Conservation (phyloP, 2,797 vertebrate species). For the Clarias fuscus region DNA sequence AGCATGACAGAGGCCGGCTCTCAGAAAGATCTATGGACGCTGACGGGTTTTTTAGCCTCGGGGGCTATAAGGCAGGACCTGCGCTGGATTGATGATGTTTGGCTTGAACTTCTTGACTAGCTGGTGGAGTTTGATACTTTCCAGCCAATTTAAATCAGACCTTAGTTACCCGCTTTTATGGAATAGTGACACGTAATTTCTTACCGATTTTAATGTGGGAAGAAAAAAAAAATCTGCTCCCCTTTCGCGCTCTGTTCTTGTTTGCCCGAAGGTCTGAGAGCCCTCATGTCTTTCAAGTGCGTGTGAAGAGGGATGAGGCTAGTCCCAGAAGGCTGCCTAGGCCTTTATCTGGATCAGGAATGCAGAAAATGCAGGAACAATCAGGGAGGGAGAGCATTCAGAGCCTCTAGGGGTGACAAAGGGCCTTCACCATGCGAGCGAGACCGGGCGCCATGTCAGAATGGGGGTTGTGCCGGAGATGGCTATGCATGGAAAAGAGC, state of each 20-base stretch:
- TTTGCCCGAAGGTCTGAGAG: slow-evolving; percentile 27
- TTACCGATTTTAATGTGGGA: neutral
- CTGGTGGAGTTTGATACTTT: slow-evolving; percentile 29
- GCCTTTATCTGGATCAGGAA: slow-evolving; percentile 80
- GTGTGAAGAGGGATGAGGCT: slow-evolving; percentile 37
- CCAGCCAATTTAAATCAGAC: slow-evolving; percentile 28
- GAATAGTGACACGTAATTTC: neutral
- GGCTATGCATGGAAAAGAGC: slow-evolving; percentile 54
- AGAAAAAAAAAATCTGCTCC: slow-evolving; percentile 23
- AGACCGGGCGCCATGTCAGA: slow-evolving; percentile 44
- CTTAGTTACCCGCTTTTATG: slow-evolving; percentile 11
- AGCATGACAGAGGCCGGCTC: slow-evolving; percentile 63
- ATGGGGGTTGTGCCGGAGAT: slow-evolving; percentile 44
- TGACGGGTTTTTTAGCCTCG: slow-evolving; percentile 48
- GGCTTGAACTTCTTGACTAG: slow-evolving; percentile 39
- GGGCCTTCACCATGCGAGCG: slow-evolving; percentile 65
- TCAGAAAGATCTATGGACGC: slow-evolving; percentile 51
- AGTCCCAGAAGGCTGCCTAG: slow-evolving; percentile 34
- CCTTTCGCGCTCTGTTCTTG: slow-evolving; percentile 47
- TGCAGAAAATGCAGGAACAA: slow-evolving; percentile 85
- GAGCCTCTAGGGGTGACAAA: slow-evolving; percentile 77
- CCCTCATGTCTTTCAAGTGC: slow-evolving; percentile 50
- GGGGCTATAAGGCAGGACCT: slow-evolving; percentile 43
- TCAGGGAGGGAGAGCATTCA: slow-evolving; percentile 73
- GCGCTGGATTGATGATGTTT: slow-evolving; percentile 38